A percentile compares a stretch with the other conserved stretches of the same genome.
Evolutionary conservation across 2,888 invertebrate genomes (phyloP).

Genomic region (Drosophila pseudotalamancana): DNA sequence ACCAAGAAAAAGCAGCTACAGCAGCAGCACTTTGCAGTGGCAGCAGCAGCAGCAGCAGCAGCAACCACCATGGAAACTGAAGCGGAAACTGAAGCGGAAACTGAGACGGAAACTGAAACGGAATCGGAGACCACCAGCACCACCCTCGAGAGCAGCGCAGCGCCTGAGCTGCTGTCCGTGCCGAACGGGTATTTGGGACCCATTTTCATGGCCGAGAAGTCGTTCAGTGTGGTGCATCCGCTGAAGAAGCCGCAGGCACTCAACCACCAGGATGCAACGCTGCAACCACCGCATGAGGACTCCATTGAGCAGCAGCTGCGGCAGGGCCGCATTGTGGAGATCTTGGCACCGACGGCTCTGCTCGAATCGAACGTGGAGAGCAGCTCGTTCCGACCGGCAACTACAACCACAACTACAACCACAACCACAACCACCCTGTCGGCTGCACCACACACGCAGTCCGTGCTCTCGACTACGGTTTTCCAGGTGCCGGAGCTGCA

Average conservation of each 20-base stretch:
- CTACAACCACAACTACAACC: conserved; percentile 13
- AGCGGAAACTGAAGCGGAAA: too few relatives aligned
- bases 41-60: conserved; percentile 28
- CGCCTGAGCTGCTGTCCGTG: conserved; percentile 51
- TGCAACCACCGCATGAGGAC: conserved; percentile 22
- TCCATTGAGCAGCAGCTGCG: conserved; percentile 72
- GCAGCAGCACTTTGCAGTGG: conserved; percentile 74
- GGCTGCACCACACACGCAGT: conserved; percentile 18
- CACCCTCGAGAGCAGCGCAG: conserved; percentile 7
- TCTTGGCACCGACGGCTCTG: conserved; percentile 74
- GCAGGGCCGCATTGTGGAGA: conserved; percentile 78
- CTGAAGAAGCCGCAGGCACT: conserved; percentile 42
- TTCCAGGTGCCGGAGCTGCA: conserved; percentile 71
- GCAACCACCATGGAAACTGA: conserved; percentile 5
- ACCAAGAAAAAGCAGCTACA: conserved; percentile 83
- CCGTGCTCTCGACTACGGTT: conserved; percentile 75
- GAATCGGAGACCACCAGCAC: conserved; percentile 1
- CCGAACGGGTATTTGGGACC: conserved; percentile 82
- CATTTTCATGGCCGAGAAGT: conserved; percentile 82
- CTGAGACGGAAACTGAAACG: too few relatives aligned
- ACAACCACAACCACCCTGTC: conserved; percentile 4
- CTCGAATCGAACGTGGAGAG: conserved; percentile 41
- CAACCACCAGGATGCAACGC: conserved; percentile 33
- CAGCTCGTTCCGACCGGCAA: conserved; percentile 21
- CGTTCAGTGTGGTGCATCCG: conserved; percentile 74